Conservation (phyloP, 1,140 invertebrate species). For the Drosophila rufa region DNA sequence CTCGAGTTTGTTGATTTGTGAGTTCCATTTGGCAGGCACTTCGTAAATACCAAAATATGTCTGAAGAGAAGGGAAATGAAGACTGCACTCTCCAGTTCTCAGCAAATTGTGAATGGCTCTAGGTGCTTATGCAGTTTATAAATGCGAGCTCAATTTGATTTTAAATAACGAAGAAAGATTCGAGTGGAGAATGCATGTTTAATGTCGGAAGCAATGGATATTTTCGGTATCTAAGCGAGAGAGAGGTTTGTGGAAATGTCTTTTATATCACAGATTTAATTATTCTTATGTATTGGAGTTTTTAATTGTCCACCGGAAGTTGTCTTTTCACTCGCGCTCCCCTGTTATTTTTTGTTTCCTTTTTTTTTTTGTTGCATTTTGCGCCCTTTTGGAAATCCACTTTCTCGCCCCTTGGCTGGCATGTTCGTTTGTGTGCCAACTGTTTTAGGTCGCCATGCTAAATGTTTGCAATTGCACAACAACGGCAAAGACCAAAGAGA, state of each 20-base stretch:
- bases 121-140: slow-evolving; percentile 27
- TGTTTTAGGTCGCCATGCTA: slow-evolving; percentile 54
- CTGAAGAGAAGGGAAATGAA: slow-evolving; percentile 12
- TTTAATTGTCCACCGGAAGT: slow-evolving; percentile 12
- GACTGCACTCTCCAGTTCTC: not conserved
- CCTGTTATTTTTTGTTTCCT: not conserved
- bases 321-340: not conserved
- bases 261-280: too few relatives aligned
- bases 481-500: slow-evolving; percentile 41
- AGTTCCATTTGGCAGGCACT: slow-evolving; percentile 5
- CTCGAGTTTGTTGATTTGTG: slow-evolving; percentile 41
- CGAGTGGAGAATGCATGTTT: not conserved
- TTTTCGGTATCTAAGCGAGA: too few relatives aligned
- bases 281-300: not conserved
- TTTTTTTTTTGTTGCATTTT: not conserved
- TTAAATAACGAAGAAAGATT: not conserved
- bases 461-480: slow-evolving; percentile 55
- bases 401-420: not conserved
- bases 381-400: slow-evolving; percentile 1
- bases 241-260: too few relatives aligned
- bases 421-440: slow-evolving; percentile 47
- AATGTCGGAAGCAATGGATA: not conserved
- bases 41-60: slow-evolving; percentile 18
- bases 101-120: slow-evolving; percentile 19
- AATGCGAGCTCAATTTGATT: slow-evolving; percentile 8